Percentiles rank a stretch among this genome's conserved stretches.
phyloP scores from a whole-genome alignment of 1,140 invertebrate genomes.

The Lepidurus couesii region DNA sequence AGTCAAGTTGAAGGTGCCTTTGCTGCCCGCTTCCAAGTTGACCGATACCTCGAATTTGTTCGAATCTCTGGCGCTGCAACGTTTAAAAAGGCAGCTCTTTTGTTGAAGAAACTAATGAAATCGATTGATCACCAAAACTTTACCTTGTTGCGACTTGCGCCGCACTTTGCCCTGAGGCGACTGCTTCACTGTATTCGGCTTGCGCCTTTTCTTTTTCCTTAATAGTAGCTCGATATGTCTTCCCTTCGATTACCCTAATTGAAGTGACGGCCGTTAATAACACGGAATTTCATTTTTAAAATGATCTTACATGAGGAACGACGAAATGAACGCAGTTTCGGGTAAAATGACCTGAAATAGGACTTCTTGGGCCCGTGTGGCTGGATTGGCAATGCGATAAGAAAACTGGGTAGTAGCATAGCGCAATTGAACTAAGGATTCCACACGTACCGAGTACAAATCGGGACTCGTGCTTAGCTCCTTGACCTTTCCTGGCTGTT shows the following conservation, averaged over 20 bases:
- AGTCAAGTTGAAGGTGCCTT: constrained; percentile 56
- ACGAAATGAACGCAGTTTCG: constrained; percentile 59
- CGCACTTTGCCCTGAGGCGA: constrained; percentile 54
- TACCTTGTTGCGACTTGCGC: constrained; percentile 45
- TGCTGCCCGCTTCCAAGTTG: constrained; percentile 54
- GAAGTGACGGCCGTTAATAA: neutral
- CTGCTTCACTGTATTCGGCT: constrained; percentile 56
- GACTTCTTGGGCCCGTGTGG: constrained; percentile 53
- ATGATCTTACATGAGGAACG: constrained; percentile 55
- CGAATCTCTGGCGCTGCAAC: constrained; percentile 55
- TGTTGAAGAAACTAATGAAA: too few relatives aligned
- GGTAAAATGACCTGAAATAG: constrained; percentile 53
- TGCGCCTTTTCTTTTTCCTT: constrained; percentile 60
- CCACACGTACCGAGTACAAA: constrained; percentile 48
- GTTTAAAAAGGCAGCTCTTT: too few relatives aligned
- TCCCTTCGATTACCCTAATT: constrained; percentile 50
- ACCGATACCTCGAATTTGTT: constrained; percentile 58
- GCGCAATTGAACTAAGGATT: constrained; percentile 52
- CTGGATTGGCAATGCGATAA: constrained; percentile 53
- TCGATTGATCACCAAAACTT: too few relatives aligned
- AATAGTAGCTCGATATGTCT: constrained; percentile 51
- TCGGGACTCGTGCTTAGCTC: too few relatives aligned
- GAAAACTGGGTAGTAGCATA: constrained; percentile 56
- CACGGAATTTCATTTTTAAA: neutral
- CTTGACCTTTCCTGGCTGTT: too few relatives aligned